These are phyloP conservation scores for Leptarthrus brevirostris DNA, from an alignment of 2,888 invertebrate genomes.

Conservation along the genomic window DNA sequence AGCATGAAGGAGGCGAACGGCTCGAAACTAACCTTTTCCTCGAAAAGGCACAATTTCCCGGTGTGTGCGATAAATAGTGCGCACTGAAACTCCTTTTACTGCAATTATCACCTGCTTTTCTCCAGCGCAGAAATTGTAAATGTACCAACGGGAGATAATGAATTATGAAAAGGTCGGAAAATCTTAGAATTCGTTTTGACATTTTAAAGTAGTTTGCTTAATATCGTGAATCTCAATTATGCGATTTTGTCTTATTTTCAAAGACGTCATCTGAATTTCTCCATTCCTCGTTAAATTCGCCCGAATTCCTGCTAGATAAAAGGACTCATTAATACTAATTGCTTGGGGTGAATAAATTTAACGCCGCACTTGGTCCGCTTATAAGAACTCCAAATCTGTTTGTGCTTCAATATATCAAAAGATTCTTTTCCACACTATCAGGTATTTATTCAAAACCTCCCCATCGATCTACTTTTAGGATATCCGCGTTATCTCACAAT, in stretches of 20 bases:
- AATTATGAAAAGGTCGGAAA: conserved; percentile 14
- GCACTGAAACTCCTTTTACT: not conserved
- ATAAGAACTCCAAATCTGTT: not conserved
- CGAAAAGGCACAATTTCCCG: not conserved
- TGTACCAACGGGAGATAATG: not conserved
- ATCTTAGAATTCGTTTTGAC: not conserved
- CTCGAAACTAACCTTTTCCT: conserved; percentile 2
- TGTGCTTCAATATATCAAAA: conserved; percentile 4
- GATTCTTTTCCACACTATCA: not conserved
- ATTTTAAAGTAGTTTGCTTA: not conserved
- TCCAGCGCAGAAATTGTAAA: not conserved
- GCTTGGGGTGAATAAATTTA: not conserved
- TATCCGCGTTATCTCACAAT: not conserved
- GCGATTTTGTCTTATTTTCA: not conserved
- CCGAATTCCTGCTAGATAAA: not conserved
- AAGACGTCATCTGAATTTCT: conserved; percentile 15
- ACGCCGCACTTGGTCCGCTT: not conserved
- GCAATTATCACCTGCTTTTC: not conserved
- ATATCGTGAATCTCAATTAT: no score
- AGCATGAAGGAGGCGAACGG: not conserved
- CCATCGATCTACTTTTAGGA: not conserved
- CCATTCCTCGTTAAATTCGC: conserved; percentile 8
- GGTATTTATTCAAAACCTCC: not conserved
- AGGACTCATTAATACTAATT: conserved; percentile 3
- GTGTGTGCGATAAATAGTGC: conserved; percentile 27